phyloP scores from a whole-genome alignment of 23 tunicate species.

The Diplosoma virens region DNA sequence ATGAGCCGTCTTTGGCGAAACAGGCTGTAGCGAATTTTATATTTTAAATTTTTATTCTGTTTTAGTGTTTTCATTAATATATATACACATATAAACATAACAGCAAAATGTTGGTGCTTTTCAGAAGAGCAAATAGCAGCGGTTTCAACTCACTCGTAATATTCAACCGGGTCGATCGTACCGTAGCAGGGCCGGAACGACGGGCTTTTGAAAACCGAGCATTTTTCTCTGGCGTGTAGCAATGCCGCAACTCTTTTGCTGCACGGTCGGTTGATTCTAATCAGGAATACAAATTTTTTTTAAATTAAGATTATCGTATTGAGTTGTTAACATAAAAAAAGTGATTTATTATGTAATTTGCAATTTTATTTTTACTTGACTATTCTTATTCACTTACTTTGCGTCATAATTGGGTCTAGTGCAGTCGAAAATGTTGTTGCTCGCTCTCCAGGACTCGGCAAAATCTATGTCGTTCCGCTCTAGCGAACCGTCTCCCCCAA shows the following conservation, averaged over 20 bases:
- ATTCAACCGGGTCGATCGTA: conserved; percentile 46
- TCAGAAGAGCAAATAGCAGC: too few relatives aligned
- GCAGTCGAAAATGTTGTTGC: conserved; percentile 16
- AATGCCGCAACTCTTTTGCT: conserved; percentile 19
- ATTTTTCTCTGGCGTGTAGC: conserved; percentile 39
- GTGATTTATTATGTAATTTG: too few relatives aligned
- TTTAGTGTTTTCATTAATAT: too few relatives aligned
- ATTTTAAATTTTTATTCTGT: too few relatives aligned
- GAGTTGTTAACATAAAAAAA: too few relatives aligned
- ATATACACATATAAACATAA: too few relatives aligned
- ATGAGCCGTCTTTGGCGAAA: too few relatives aligned
- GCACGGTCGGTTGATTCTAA: conserved; percentile 49
- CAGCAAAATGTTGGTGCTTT: too few relatives aligned
- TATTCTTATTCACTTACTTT: conserved; percentile 17
- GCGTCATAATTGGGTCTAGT: conserved; percentile 37
- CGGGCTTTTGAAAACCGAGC: conserved; percentile 48
- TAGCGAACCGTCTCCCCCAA: conserved; percentile 70
- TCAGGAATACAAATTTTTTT: too few relatives aligned
- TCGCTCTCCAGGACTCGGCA: conserved; percentile 72
- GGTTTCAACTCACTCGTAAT: conserved; percentile 71
- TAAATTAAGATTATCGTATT: too few relatives aligned
- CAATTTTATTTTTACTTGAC: too few relatives aligned
- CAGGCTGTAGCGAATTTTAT: too few relatives aligned
- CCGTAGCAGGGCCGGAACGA: conserved; percentile 49
- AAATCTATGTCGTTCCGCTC: conserved; percentile 27